These are phyloP conservation scores for Nasonia giraulti DNA, from an alignment of 1,140 invertebrate genomes.

Conservation along the genomic window DNA sequence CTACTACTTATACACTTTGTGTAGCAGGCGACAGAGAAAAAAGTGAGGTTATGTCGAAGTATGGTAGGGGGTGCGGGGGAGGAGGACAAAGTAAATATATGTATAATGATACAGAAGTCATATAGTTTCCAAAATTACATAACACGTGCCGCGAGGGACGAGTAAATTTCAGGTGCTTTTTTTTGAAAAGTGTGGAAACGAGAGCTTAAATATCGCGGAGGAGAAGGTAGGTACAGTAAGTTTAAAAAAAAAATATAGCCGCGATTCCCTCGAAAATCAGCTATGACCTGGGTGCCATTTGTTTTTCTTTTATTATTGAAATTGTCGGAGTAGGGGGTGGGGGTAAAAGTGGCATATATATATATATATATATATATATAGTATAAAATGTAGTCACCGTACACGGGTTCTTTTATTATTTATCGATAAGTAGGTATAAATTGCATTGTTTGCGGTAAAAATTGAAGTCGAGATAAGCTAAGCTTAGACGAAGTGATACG, in stretches of 20 bases:
- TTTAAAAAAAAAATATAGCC: not conserved
- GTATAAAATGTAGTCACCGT: too few relatives aligned
- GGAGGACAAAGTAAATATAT: constrained; percentile 21
- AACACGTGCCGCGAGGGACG: not conserved
- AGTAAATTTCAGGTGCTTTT: not conserved
- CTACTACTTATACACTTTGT: not conserved
- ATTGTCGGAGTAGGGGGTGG: not conserved
- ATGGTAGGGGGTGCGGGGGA: not conserved
- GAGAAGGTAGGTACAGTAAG: too few relatives aligned
- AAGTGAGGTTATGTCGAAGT: constrained; percentile 31
- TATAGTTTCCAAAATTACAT: constrained; percentile 29
- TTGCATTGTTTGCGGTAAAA: too few relatives aligned
- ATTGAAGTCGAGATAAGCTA: too few relatives aligned
- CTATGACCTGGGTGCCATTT: not conserved
- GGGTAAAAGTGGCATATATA: not conserved
- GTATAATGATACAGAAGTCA: constrained; percentile 1
- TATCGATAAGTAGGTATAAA: too few relatives aligned
- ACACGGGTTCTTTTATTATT: too few relatives aligned
- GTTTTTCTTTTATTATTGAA: not conserved
- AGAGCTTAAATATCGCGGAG: too few relatives aligned
- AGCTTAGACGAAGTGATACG: too few relatives aligned
- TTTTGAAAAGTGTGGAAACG: too few relatives aligned
- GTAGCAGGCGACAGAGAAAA: constrained; percentile 17
- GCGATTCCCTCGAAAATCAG: not conserved
- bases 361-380: too few relatives aligned